These are phyloP conservation scores for Microctenopoma steveboyesi DNA, from an alignment of 2,797 vertebrate species.

Conservation along the genomic window DNA sequence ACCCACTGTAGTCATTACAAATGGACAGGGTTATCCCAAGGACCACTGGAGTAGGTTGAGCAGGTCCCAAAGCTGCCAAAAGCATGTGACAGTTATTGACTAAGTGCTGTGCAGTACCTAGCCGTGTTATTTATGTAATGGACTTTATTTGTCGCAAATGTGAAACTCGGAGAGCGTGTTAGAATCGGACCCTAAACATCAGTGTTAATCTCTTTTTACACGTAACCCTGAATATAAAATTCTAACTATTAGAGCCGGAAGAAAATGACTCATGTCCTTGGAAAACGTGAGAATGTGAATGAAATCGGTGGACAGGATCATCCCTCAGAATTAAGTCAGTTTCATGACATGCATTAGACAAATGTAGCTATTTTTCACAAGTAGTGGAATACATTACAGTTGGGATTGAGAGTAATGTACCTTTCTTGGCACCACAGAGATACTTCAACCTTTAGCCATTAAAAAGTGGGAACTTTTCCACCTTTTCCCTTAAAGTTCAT, in stretches of 20 bases:
- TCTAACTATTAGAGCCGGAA: slow-evolving; percentile 41
- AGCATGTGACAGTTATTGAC: slow-evolving; percentile 55
- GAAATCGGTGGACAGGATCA: slow-evolving; percentile 69
- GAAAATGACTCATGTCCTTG: slow-evolving; percentile 76
- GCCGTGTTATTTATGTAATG: slow-evolving; percentile 24
- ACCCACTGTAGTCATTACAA: slow-evolving; percentile 59
- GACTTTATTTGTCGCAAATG: slow-evolving; percentile 45
- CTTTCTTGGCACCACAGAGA: slow-evolving; percentile 77
- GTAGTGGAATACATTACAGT: slow-evolving; percentile 74
- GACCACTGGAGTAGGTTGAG: slow-evolving; percentile 46
- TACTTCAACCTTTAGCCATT: slow-evolving; percentile 79
- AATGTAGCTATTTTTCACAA: slow-evolving; percentile 81
- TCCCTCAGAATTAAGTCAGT: slow-evolving; percentile 78
- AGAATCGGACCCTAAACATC: slow-evolving; percentile 24
- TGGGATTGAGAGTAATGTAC: slow-evolving; percentile 80
- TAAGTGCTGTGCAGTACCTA: slow-evolving; percentile 45
- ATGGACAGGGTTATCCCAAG: slow-evolving; percentile 65
- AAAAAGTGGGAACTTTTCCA: slow-evolving; percentile 79
- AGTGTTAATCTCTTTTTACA: slow-evolving; percentile 35
- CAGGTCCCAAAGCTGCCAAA: slow-evolving; percentile 57
- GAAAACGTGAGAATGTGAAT: slow-evolving; percentile 69
- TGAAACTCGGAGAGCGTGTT: slow-evolving; percentile 1
- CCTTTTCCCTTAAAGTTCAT: slow-evolving; percentile 81
- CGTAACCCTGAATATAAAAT: slow-evolving; percentile 31
- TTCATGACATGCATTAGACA: slow-evolving; percentile 79